Base-by-base conservation (phyloP, 2,797 vertebrate species). In the Sebastes kiyomatsui region DNA sequence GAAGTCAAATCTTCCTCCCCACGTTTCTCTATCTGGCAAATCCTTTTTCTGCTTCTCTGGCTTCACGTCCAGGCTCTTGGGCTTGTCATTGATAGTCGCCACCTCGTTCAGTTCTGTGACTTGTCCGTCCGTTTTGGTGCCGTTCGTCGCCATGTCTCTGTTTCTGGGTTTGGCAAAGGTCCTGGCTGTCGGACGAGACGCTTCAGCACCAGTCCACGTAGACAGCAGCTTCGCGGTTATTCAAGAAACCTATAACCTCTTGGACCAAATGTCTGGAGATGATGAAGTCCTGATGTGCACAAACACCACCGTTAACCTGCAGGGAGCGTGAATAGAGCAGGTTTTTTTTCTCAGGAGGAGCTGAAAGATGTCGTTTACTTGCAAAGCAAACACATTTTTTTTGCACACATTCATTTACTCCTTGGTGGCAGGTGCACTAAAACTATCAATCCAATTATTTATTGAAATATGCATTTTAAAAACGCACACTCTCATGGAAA, bases 1-100 rank as follows among this genome's bases (percentile, higher is more conserved):
- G 91, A 99, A 99, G 94, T 99, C 98, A 93, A 99, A 99, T 96
- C 92, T 98, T 3, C 98, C 98, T 74, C 85, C 97, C 98, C 98
- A 99, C 1, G 96, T 98, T 89, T 99, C 98, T 88, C 98, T 95
- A 30, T 94, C 97, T 0, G 97, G 97, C 59, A 99, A 77, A 11
- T 97, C 97, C 22, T 96, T 95, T 88, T 96, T 97, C 89, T 96
- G 92, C 94, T 97, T 98, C 79, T 98, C 97, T 65, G 96, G 94
- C 88, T 98, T 98, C 82, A 97, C 97, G 79, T 99, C 98, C 94
- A 99, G 93, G 14, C 97, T 96, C 90, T 98, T 98, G 87, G 98
- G 97, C 84, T 98, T 98, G 93, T 99, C 98, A 6, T 97, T 98
- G 4, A 96, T 97, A 78, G 97, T 94, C 0, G 97, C 97, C 79